Percentiles rank a stretch among this genome's conserved stretches.
phyloP scores from a whole-genome alignment of 2,888 invertebrate genomes.

The Arenicola marina region DNA sequence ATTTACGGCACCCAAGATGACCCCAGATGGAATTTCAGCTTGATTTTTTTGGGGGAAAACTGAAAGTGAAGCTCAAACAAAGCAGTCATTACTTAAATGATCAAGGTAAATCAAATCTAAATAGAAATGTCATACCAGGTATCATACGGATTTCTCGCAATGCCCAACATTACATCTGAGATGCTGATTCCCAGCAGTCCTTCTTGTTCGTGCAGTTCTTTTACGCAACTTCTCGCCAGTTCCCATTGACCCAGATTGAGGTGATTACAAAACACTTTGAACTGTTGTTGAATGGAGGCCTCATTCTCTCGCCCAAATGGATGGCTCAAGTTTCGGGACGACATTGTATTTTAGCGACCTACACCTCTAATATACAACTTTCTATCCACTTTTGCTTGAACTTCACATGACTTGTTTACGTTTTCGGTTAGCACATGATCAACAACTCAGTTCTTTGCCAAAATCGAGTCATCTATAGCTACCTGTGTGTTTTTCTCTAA shows the following conservation, averaged over 20 bases:
- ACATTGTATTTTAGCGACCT: no score
- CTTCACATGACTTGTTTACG: no score
- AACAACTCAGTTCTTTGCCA: no score
- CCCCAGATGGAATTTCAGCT: no score
- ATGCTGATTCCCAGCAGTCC: slow-evolving; percentile 27
- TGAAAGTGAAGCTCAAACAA: no score
- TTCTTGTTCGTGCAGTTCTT: slow-evolving; percentile 35
- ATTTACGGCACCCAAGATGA: no score
- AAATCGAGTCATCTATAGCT: no score
- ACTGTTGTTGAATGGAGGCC: slow-evolving; percentile 32
- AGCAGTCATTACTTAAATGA: neutral
- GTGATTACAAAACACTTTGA: slow-evolving; percentile 52
- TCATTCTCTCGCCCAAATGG: slow-evolving; percentile 34
- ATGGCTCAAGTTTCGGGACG: slow-evolving; percentile 7
- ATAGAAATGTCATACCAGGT: slow-evolving; percentile 37
- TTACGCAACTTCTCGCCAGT: slow-evolving; percentile 44
- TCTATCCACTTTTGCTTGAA: no score
- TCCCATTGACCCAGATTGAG: slow-evolving; percentile 56
- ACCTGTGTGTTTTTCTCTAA: no score
- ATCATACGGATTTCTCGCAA: slow-evolving; percentile 43
- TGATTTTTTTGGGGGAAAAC: no score
- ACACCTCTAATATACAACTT: no score
- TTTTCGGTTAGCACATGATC: no score
- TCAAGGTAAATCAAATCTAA: neutral
- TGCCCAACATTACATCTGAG: slow-evolving; percentile 38